Evolutionary conservation across 2,113 vertebrate species (phyloP).

Genomic region (Lagopus muta): DNA sequence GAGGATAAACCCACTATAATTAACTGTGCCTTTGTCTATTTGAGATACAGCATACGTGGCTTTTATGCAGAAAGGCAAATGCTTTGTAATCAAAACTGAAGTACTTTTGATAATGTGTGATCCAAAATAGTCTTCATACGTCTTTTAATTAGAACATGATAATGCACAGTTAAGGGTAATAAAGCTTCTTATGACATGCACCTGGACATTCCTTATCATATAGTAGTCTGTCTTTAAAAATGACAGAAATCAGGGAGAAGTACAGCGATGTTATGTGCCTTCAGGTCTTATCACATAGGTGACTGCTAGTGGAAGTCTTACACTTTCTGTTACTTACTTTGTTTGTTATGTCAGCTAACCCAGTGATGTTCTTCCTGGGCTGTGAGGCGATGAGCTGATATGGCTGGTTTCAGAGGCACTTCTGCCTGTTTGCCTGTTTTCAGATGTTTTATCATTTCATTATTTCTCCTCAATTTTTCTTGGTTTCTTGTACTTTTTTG

Average conservation of each 20-base stretch:
- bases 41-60: not conserved
- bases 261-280: not conserved
- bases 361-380: not conserved
- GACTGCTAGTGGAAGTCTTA: not conserved
- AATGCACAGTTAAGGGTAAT: not conserved
- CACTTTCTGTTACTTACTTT: not conserved
- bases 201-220: not conserved
- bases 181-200: not conserved
- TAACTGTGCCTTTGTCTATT: not conserved
- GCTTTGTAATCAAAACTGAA: not conserved
- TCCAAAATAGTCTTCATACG: not conserved
- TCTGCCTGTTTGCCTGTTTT: not conserved
- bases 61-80: not conserved
- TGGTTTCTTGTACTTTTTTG: not conserved
- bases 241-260: not conserved
- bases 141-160: not conserved
- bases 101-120: not conserved
- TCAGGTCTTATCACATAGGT: not conserved
- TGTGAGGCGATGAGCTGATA: accelerated
- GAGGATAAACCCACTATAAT: not conserved
- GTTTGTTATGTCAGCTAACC: not conserved
- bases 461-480: not conserved
- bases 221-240: not conserved
- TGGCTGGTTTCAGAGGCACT: not conserved
- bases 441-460: not conserved